A percentile compares a stretch with the other conserved stretches of the same genome.
Conservation (phyloP, 2,888 invertebrate species). For the Noctua fimbriata region DNA sequence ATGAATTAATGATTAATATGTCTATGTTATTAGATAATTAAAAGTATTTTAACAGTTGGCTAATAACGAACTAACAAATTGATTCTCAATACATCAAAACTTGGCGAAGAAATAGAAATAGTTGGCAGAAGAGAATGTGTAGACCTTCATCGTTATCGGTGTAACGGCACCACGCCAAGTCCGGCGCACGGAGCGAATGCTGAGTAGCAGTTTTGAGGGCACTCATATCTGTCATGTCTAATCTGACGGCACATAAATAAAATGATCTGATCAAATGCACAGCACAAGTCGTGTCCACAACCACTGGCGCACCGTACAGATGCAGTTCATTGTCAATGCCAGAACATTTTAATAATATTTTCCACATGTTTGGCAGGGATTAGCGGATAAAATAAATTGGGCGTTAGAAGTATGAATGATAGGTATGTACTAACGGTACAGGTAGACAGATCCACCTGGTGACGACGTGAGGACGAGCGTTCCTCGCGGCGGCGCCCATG, state of each 20-base stretch:
- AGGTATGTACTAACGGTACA: slow-evolving; percentile 82
- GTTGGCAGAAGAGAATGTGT: slow-evolving; percentile 79
- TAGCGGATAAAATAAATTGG: slow-evolving; percentile 54
- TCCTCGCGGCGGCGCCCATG: slow-evolving; percentile 88
- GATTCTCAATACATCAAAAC: slow-evolving; percentile 71
- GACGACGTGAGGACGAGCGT: slow-evolving; percentile 88
- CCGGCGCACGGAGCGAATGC: slow-evolving; percentile 63
- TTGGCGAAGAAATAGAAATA: slow-evolving; percentile 80
- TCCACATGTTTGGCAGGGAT: slow-evolving; percentile 58
- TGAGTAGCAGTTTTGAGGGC: slow-evolving; percentile 63
- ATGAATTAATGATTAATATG: neutral
- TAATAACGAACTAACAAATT: slow-evolving; percentile 59
- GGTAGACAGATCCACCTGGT: slow-evolving; percentile 88
- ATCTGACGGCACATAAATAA: slow-evolving; percentile 47
- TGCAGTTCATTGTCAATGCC: slow-evolving; percentile 55
- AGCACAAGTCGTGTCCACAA: slow-evolving; percentile 29
- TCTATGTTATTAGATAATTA: neutral
- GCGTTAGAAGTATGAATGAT: slow-evolving; percentile 58
- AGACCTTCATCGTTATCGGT: slow-evolving; percentile 77
- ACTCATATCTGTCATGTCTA: slow-evolving; percentile 51
- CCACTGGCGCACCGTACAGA: slow-evolving; percentile 25
- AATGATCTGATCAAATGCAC: slow-evolving; percentile 14
- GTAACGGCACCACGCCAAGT: slow-evolving; percentile 79
- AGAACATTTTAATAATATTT: slow-evolving; percentile 49
- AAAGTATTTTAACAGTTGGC: slow-evolving; percentile 27